phyloP scores from a whole-genome alignment of 2,888 invertebrate genomes.

The Myopa tessellatipennis region DNA sequence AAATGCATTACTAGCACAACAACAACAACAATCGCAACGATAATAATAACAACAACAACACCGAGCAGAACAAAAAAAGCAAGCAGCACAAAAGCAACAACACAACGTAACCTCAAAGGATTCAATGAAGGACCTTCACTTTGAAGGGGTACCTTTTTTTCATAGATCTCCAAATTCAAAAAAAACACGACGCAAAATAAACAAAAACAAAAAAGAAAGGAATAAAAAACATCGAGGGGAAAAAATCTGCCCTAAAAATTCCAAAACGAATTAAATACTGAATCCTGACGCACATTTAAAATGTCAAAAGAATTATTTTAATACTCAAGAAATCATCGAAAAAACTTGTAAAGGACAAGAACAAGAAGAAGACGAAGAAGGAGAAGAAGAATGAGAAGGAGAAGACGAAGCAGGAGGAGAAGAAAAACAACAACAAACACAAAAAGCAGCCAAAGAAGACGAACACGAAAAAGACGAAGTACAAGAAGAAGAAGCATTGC shows the following conservation, averaged over 20 bases:
- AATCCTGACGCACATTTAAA: constrained; percentile 63
- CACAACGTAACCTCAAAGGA: not conserved
- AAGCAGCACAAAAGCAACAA: not conserved
- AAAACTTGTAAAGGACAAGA: not conserved
- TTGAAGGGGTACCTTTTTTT: not conserved
- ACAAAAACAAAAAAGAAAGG: constrained; percentile 5
- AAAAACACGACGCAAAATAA: not conserved
- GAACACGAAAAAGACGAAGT: constrained; percentile 43
- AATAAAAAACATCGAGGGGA: not conserved
- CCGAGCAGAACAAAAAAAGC: no score
- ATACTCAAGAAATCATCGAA: not conserved
- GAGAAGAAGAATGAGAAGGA: constrained; percentile 37
- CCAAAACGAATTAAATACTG: constrained; percentile 55
- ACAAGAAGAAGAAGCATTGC: not conserved
- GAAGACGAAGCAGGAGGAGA: constrained; percentile 43
- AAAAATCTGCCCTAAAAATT: constrained; percentile 53
- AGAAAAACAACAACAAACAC: constrained; percentile 21
- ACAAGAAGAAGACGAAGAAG: constrained; percentile 34
- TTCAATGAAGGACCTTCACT: not conserved
- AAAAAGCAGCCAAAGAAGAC: constrained; percentile 29
- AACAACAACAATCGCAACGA: constrained; percentile 16
- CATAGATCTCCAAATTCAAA: not conserved
- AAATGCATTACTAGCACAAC: constrained; percentile 25
- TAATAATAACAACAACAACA: constrained; percentile 13
- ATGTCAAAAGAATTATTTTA: constrained; percentile 57